These are phyloP conservation scores for Pseudomyrmex cubaensis DNA, from an alignment of 1,140 invertebrate species.

Conservation along the genomic window DNA sequence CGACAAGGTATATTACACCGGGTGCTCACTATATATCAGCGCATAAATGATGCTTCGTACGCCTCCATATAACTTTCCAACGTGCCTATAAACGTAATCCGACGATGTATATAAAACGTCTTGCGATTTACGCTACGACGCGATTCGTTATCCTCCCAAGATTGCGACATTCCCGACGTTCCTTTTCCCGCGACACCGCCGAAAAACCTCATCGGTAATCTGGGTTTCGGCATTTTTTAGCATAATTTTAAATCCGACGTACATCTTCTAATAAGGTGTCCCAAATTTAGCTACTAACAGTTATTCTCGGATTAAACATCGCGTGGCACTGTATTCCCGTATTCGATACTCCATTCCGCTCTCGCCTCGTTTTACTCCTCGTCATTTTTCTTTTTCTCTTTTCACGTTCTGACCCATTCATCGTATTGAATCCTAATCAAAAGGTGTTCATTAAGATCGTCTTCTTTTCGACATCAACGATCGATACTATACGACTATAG, in stretches of 20 bases:
- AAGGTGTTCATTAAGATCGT: not conserved
- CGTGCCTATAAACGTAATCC: slow-evolving; percentile 13
- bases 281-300: slow-evolving; percentile 5
- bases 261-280: not conserved
- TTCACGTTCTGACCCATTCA: not conserved
- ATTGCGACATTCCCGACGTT: slow-evolving; percentile 9
- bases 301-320: slow-evolving; percentile 19
- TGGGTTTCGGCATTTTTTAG: slow-evolving; percentile 10
- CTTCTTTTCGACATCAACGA: not conserved
- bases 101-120: slow-evolving; percentile 7
- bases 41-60: slow-evolving; percentile 52
- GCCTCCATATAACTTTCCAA: slow-evolving; percentile 67
- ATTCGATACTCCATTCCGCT: not conserved
- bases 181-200: not conserved
- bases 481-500: slow-evolving; percentile 14
- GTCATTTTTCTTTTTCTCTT: not conserved
- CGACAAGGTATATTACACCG: slow-evolving; percentile 61
- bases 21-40: slow-evolving; percentile 7
- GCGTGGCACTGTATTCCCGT: slow-evolving; percentile 2
- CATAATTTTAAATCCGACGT: not conserved
- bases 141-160: slow-evolving; percentile 3
- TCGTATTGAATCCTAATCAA: not conserved
- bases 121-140: not conserved
- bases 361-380: not conserved
- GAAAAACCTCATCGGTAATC: not conserved